Conservation (phyloP, 1,140 invertebrate genomes). For the Brachionus rubens region DNA sequence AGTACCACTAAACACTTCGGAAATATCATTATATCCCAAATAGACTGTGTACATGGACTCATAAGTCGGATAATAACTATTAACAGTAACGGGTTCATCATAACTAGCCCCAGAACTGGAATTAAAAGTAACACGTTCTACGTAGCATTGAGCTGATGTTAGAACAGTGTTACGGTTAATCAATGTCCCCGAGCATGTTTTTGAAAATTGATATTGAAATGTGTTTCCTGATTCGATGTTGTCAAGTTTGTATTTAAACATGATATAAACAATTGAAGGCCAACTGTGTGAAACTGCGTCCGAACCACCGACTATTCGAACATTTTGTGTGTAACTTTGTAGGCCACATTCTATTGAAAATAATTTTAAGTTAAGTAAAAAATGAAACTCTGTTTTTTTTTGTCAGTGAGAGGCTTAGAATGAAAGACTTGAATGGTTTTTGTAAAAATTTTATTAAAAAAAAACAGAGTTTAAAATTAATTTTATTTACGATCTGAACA, state of each 20-base stretch:
- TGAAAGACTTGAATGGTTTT: too few species aligned
- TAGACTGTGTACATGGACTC: conserved; percentile 32
- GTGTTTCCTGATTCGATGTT: neutral
- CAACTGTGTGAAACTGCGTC: neutral
- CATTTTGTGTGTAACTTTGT: neutral
- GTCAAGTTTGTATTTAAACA: neutral
- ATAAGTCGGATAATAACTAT: neutral
- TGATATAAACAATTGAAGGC: too few species aligned
- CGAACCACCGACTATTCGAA: neutral
- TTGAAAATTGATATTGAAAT: neutral
- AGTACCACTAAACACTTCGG: neutral
- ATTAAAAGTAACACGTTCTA: conserved; percentile 7
- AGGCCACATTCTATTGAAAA: conserved; percentile 27
- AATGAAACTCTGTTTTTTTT: neutral
- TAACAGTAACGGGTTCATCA: neutral
- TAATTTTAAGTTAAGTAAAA: neutral
- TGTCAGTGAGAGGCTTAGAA: too few species aligned
- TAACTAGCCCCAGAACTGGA: neutral
- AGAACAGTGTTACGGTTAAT: conserved; percentile 19
- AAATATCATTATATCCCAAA: neutral
- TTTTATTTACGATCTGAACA: conserved; percentile 20
- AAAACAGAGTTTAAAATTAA: conserved; percentile 10
- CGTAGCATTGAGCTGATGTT: conserved; percentile 24
- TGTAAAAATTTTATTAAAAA: too few species aligned
- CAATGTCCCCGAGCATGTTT: neutral